Conservation (phyloP, 2,113 vertebrate species). For the Pionites leucogaster region DNA sequence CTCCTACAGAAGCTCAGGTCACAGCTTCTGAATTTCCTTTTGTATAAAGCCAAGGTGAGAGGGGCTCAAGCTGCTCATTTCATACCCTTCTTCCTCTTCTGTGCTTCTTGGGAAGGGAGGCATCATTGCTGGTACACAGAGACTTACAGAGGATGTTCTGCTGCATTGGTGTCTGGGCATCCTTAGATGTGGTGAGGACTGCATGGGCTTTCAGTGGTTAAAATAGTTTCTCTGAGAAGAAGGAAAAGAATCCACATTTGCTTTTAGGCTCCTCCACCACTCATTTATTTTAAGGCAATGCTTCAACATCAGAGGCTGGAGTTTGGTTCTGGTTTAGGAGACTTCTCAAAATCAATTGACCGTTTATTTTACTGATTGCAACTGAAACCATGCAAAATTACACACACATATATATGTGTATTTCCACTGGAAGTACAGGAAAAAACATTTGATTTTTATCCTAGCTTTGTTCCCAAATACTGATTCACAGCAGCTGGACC, state of each 20-base stretch:
- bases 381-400: neutral
- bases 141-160: neutral
- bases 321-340: neutral
- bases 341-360: neutral
- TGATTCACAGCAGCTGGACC: neutral
- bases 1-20: neutral
- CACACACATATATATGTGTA: neutral
- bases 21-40: neutral
- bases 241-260: neutral
- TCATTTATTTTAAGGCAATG: neutral
- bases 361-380: neutral
- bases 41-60: neutral
- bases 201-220: neutral
- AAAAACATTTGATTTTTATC: neutral
- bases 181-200: neutral
- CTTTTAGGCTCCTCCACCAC: neutral
- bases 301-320: neutral
- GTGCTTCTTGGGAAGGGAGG: neutral
- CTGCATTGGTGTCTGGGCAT: neutral
- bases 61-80: neutral
- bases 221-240: neutral
- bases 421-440: neutral
- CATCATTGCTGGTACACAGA: neutral
- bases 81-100: neutral
- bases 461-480: neutral